These are phyloP conservation scores for Wasmannia auropunctata DNA, from an alignment of 1,140 invertebrate genomes.

Conservation along the genomic window DNA sequence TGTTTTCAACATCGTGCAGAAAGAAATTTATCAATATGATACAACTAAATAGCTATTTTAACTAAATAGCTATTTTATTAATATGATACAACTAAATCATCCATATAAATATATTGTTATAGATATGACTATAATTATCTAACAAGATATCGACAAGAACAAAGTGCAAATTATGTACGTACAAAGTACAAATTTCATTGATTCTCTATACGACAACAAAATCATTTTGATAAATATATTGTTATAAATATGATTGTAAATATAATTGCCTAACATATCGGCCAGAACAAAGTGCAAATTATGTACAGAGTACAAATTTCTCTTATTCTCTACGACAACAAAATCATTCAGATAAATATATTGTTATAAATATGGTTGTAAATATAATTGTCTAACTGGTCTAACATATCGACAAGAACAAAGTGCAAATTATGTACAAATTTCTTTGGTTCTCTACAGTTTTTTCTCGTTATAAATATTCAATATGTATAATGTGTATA, in stretches of 20 bases:
- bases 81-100: neutral
- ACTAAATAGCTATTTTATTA: neutral
- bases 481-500: neutral
- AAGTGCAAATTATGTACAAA: constrained; percentile 10
- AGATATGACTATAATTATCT: neutral
- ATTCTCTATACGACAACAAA: neutral
- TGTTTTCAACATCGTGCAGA: neutral
- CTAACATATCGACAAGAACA: neutral
- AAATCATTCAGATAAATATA: neutral
- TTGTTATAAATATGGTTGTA: neutral
- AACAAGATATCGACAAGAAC: neutral
- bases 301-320: neutral
- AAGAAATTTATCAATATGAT: neutral
- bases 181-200: neutral
- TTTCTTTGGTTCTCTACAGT: too few relatives aligned
- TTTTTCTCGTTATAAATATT: neutral
- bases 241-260: neutral
- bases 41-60: too few relatives aligned
- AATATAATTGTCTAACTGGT: neutral
- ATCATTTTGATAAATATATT: neutral
- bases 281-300: neutral
- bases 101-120: neutral
- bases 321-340: neutral
- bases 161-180: constrained; percentile 4
- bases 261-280: neutral